Evolutionary conservation across 2,888 invertebrate genomes (phyloP), one percentile per base, ranked within the genome.

Genomic region (Polyploca ridens): DNA sequence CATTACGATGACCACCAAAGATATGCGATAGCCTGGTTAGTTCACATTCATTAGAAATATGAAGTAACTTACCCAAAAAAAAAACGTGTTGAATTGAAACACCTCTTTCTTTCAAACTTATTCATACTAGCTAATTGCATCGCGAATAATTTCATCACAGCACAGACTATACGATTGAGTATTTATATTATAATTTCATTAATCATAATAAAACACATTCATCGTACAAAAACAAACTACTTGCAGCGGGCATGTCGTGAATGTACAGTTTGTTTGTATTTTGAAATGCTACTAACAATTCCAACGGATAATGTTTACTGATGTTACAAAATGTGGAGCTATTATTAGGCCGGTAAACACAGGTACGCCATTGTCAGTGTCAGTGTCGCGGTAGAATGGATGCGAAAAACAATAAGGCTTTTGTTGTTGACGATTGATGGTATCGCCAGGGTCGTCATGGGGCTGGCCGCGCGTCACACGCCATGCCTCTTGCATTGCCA

Each of bases 371-470:
- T 82, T 84, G 84, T 72, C 83, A 85, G 75, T 87, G 84, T 80
- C 87, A 85, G 76, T 82, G 84, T 69, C 80, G 79, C 64, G 63
- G 76, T 64, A 73, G 73, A 67, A 70, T 67, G 67, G 64, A 62
- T 66, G 69, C 62, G 70, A 70, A 41, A 66, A 72, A 86, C 86
- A 88, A 88, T 84, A 73, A 70, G 69, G 74, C 78, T 80, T 79
- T 84, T 84, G 84, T 83, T 75, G 70, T 67, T 70, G 61, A 60
- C 66, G 67, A 10, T 75, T 67, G 89, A 87, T 90, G 81, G 74
- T 87, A 87, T 87, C 85, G 70, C 72, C 76, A 73, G 69, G 74
- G 75, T 66, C 73, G 66, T 73, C 71, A 70, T 76, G 75, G 71
- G 65, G 65, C 70, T 70, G 68, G 65, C 66, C 68, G 69, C 65